phyloP scores from a whole-genome alignment of 2,113 vertebrate species.

The Lanius collurio region DNA sequence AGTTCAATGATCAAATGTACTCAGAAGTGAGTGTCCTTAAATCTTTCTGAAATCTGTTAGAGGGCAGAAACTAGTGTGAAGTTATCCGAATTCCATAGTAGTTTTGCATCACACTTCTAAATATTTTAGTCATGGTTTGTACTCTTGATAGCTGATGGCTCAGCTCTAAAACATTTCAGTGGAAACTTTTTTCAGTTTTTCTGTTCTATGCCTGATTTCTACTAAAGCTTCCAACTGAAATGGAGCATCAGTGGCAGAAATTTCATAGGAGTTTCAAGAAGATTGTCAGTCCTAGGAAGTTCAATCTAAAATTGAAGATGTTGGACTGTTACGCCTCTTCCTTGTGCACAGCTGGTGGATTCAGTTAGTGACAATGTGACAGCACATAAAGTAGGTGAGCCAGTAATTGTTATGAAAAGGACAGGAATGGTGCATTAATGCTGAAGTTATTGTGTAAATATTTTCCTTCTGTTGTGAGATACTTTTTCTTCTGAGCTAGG shows the following conservation, averaged over 20 bases:
- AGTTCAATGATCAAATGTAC: not conserved
- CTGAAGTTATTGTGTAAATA: not conserved
- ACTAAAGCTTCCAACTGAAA: not conserved
- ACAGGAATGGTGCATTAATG: not conserved
- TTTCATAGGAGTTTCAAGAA: not conserved
- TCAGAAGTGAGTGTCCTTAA: not conserved
- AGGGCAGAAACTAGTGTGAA: not conserved
- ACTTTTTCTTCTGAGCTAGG: not conserved
- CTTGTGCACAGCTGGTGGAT: not conserved
- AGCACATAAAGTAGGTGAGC: not conserved
- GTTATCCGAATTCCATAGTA: not conserved
- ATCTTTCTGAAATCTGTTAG: not conserved
- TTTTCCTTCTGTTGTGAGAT: not conserved
- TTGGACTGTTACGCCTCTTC: not conserved
- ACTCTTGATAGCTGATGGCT: not conserved
- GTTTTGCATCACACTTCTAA: not conserved
- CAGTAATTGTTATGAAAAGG: not conserved
- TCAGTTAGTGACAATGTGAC: not conserved
- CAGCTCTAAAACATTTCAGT: not conserved
- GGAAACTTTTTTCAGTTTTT: not conserved
- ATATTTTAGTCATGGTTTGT: not conserved
- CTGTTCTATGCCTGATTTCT: not conserved
- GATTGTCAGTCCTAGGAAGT: not conserved
- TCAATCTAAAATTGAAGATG: not conserved
- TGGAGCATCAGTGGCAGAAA: not conserved